phyloP scores from a whole-genome alignment of 2,888 invertebrate genomes.

The Germaria angustata region DNA sequence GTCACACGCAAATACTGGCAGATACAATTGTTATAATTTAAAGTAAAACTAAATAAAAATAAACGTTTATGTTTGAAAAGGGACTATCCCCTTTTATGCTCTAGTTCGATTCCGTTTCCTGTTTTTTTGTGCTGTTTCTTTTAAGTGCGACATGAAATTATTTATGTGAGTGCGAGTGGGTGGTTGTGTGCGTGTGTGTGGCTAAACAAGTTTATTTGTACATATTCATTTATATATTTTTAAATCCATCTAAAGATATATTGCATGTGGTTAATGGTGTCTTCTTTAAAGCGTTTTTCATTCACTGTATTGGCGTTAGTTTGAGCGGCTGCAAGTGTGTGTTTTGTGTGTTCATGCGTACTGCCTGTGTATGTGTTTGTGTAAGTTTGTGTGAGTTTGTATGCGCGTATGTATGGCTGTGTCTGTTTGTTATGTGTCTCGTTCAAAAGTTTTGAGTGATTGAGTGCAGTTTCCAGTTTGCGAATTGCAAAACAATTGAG shows the following conservation, averaged over 20 bases:
- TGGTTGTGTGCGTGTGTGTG: neutral
- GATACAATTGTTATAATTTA: slow-evolving; percentile 15
- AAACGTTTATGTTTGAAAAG: neutral
- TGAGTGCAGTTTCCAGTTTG: slow-evolving; percentile 65
- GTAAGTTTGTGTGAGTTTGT: neutral
- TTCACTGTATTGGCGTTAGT: slow-evolving; percentile 12
- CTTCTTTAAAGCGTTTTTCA: slow-evolving; percentile 28
- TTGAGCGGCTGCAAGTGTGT: too few relatives aligned
- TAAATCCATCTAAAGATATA: slow-evolving; percentile 73
- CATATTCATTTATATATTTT: neutral
- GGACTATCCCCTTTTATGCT: neutral
- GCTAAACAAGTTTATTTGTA: neutral
- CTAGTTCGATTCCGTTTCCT: slow-evolving; percentile 30
- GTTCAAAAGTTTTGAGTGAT: slow-evolving; percentile 62
- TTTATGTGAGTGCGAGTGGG: neutral
- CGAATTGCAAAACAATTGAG: slow-evolving; percentile 65
- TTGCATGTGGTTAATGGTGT: slow-evolving; percentile 69
- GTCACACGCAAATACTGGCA: neutral
- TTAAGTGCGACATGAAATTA: slow-evolving; percentile 6
- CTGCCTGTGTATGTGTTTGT: slow-evolving; percentile 38
- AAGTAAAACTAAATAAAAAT: neutral
- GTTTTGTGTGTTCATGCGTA: neutral
- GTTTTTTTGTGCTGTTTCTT: neutral
- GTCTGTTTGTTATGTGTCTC: slow-evolving; percentile 42
- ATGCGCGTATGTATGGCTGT: slow-evolving; percentile 24